Evolutionary conservation across 2,113 vertebrate species (phyloP), one percentile per base, ranked within the genome.

Genomic region (Scatophagus argus): DNA sequence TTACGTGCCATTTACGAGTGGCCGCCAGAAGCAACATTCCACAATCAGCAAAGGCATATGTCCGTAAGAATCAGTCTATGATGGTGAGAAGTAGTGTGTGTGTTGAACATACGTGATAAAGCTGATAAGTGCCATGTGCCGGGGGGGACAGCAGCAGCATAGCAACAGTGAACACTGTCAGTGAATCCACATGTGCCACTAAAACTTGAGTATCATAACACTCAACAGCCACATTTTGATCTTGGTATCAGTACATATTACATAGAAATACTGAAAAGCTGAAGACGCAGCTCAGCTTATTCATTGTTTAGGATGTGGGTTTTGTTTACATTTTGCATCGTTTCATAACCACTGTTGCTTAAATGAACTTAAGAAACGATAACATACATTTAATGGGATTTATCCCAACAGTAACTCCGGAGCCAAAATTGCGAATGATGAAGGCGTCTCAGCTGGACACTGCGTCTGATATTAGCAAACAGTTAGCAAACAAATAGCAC

Each of bases 401-500:
- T 1, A 31, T 13, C 31, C 52, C 31, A 4, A 0, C 16, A 13
- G 9, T 17, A 9, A 4, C 10, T 13, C 6, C 10, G 36, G 19
- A 29, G 21, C 21, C 46, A 36, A 46, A 47, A 11, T 6, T 38
- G 12, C 51, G 4, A 25, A 17, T 11, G 21, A 10, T 5, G 38
- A n/a, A 41, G 43, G 11, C 13, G n/a, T 14, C 36, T 60, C 29
- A 25, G 34, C 6, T 69, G 62, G 6, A 13, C 64, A n/a, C 13
- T n/a, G n/a, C 43, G 14, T 54, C 44, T 6, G 43, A n/a, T 23
- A 13, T 51, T 79, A 74, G 71, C 84, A 44, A 6, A 4, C 25
- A 25, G 60, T 79, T 87, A 83, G 88, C 74, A 87, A 77, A 78
- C 87, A 74, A 63, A 79, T 56, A 32, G 51, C 58, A 49, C n/a